Base-by-base conservation (phyloP, 1,140 invertebrate genomes). In the Lordiphosa collinella region DNA sequence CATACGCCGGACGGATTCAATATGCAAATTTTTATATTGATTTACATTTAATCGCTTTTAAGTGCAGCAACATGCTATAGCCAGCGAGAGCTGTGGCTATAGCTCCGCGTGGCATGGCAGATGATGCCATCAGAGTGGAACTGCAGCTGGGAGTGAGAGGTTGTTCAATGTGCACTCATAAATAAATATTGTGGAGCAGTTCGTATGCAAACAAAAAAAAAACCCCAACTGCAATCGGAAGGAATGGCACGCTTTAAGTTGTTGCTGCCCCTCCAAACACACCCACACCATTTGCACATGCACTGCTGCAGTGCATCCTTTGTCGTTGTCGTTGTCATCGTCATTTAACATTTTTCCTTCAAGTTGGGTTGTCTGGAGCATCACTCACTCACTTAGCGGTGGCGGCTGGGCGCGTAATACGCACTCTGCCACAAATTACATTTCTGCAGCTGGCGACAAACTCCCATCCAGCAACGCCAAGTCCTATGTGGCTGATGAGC, bases 1-100 rank as follows among this genome's bases (percentile, higher is more conserved):
- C 25, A 29, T 6, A 29, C 25, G 2, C 7, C 7, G 1, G 6
- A 8, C 25, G 6, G 5, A 72, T 66, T 80, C 50, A 70, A 67
- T 80, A 85, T 85, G 79, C 80, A 85, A 86, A 85, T 85, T 68
- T 65, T 62, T 75, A 72, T 86, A 85, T 80, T 86, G 76, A 80
- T 85, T 85, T 85, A 86, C 80, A 80, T 86, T 86, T 85, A 85
- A 85, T 85, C 80, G 80, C 66, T 73, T 79, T 86, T 75, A 80
- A 86, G 75, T 69, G 75, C 71, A 57, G 54, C 64, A 18, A 40
- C 34, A 40, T n/a, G 36, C 34, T 32, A 29, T 29, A 55, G 32
- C 35, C 12, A 36, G 35, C 14, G 25, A 22, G 16, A 37, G 37
- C 38, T 14, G 4, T 13, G 11, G 32, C 41, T 31, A 34, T 35